Base-by-base conservation (phyloP, 2,888 invertebrate species). In the Caenorhabditis wallacei region DNA sequence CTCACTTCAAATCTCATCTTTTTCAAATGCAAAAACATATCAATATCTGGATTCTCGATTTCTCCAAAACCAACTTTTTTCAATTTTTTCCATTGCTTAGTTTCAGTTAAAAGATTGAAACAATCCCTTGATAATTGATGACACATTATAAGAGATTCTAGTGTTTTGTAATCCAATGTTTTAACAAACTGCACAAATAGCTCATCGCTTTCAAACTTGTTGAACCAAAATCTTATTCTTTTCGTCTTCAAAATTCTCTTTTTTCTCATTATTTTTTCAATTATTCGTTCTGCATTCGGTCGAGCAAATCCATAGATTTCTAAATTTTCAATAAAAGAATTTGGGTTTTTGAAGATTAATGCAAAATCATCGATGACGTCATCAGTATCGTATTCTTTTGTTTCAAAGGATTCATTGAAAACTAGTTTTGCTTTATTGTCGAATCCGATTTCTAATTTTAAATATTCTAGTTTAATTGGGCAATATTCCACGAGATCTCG, bases 51-150 rank as follows among this genome's bases (percentile, higher is more conserved):
- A n/a, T 43, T n/a, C 13, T 43, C 61, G 0, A 61, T 26, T 16
- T 61, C 61, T 26, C 61, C 61, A 26, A 61, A 61, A 24, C 43
- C 43, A n/a, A 61, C n/a, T 61, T 61, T 61, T 26, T 61, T 43
- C 43, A 61, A 26, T 5, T 10, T 43, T 10, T 7, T 18, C 61
- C 61, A 61, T 4, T 61, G 61, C n/a, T 43, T 43, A 16, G 61
- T 61, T 24, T 43, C 24, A 10, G 22, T 18, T 20, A 59, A 59
- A 8, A 16, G 10, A 5, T 43, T 43, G 16, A 61, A 1, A 2
- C 43, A 16, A 1, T 13, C 24, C 24, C 43, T 26, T 2, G 61
- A 26, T 1, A 26, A 40, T 10, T 10, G n/a, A 22, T 61, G 61
- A 61, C 20, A 16, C 40, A 59, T 20, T 40, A 20, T 13, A 11